These are phyloP conservation scores for Sapajus apella DNA, from an alignment of 2,113 vertebrate species.

Conservation along the genomic window DNA sequence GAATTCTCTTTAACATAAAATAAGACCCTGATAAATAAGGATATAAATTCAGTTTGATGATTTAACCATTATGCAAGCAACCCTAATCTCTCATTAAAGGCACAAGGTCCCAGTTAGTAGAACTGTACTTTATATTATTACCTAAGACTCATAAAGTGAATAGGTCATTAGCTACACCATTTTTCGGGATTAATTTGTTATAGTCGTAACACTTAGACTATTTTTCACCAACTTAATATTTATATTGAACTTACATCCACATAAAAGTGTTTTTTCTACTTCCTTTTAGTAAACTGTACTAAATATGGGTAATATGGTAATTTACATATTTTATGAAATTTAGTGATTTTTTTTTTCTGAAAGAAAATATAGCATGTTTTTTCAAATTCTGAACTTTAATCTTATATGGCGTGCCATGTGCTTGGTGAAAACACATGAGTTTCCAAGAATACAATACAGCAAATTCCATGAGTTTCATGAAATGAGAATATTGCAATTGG, in stretches of 20 bases:
- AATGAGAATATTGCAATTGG: background rate
- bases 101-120: background rate
- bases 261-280: background rate
- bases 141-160: background rate
- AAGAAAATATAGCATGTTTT: background rate
- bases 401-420: background rate
- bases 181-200: background rate
- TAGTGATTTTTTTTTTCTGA: background rate
- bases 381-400: background rate
- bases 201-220: background rate
- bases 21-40: background rate
- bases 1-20: background rate
- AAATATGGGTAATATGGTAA: background rate
- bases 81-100: background rate
- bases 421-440: background rate
- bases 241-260: background rate
- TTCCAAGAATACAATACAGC: background rate
- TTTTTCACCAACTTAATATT: background rate
- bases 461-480: background rate
- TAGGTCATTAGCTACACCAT: background rate
- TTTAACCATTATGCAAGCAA: background rate
- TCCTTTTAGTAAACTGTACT: background rate
- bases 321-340: background rate
- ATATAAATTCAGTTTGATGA: background rate
- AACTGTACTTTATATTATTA: background rate